These are phyloP conservation scores for Catostomus latipinnis DNA, from an alignment of 2,797 vertebrate genomes.

Conservation along the genomic window DNA sequence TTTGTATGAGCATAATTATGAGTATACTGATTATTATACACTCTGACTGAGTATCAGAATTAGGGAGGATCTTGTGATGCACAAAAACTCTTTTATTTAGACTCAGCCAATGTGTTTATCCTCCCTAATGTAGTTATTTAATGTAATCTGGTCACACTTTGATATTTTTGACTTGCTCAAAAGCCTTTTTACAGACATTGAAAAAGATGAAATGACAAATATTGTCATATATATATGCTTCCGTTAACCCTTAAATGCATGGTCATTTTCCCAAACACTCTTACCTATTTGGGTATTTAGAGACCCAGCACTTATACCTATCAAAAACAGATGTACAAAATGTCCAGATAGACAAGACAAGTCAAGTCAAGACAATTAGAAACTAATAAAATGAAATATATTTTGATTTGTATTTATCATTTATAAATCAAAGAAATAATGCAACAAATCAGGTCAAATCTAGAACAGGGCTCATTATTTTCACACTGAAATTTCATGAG, in stretches of 20 bases:
- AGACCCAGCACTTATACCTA: no score
- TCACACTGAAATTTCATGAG: no score
- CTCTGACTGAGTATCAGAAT: neutral
- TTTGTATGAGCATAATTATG: neutral
- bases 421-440: no score
- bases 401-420: no score
- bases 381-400: no score
- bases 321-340: no score
- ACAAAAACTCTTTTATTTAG: neutral
- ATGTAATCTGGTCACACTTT: neutral
- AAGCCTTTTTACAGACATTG: neutral
- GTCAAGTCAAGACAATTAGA: no score
- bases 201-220: neutral
- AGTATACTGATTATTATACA: neutral
- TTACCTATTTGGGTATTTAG: no score
- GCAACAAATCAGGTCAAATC: no score
- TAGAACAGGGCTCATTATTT: no score
- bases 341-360: no score
- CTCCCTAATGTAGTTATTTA: neutral
- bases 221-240: neutral
- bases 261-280: no score
- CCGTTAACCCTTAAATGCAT: neutral
- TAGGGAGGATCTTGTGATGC: neutral
- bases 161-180: conserved; percentile 11
- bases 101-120: conserved; percentile 3